These are phyloP conservation scores for Galendromus occidentalis DNA, from an alignment of 1,140 invertebrate species.

Conservation along the genomic window DNA sequence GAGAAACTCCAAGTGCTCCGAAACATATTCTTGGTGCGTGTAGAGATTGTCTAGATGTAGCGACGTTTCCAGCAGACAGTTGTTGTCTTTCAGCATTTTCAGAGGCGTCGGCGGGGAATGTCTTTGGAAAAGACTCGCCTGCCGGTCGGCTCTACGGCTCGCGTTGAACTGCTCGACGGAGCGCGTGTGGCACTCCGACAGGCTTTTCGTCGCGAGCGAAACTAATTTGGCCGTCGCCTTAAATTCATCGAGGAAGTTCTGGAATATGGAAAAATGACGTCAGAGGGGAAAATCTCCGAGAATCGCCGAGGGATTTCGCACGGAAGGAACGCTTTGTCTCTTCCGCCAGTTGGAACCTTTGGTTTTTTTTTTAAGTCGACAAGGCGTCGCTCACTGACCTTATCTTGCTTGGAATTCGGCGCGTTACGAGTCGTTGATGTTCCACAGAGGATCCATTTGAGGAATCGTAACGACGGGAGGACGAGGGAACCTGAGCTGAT, in stretches of 20 bases:
- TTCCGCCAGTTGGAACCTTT: too few species aligned
- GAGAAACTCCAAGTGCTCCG: slow-evolving; percentile 32
- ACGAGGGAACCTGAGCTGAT: slow-evolving; percentile 28
- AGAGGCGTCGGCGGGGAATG: not conserved
- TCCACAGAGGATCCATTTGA: slow-evolving; percentile 12
- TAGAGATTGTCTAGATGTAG: slow-evolving; percentile 13
- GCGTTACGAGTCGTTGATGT: not conserved
- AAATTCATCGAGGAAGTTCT: slow-evolving; percentile 32
- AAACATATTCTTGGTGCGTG: slow-evolving; percentile 26
- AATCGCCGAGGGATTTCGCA: slow-evolving; percentile 13
- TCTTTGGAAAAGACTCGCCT: not conserved
- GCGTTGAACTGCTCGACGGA: slow-evolving; percentile 23
- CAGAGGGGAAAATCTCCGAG: not conserved
- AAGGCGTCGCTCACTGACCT: slow-evolving; percentile 23
- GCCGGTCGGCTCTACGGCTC: slow-evolving; percentile 15
- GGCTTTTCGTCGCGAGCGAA: slow-evolving; percentile 30
- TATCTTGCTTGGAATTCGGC: slow-evolving; percentile 30
- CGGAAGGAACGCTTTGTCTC: not conserved
- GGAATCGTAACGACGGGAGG: not conserved
- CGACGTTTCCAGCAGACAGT: slow-evolving; percentile 10
- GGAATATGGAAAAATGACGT: slow-evolving; percentile 13
- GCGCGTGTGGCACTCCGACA: slow-evolving; percentile 31
- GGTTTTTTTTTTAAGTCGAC: not conserved
- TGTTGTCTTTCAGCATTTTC: not conserved
- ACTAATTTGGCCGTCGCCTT: slow-evolving; percentile 33